phyloP scores from a whole-genome alignment of 2,888 invertebrate species.

The Kuschelorhynchus macadamiae region DNA sequence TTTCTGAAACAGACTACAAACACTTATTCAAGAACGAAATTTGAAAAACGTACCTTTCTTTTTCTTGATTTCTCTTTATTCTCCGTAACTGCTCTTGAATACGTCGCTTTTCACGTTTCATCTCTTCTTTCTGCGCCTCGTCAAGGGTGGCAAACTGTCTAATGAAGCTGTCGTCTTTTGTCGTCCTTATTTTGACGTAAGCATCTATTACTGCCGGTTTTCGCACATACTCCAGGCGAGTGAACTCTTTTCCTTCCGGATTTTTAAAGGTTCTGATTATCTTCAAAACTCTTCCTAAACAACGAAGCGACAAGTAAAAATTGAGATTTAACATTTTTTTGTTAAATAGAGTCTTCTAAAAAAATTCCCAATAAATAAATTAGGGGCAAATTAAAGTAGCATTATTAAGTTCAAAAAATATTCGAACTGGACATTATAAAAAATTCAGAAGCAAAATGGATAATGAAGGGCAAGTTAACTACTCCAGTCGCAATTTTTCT shows the following conservation, averaged over 20 bases:
- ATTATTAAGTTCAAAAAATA: too few relatives aligned
- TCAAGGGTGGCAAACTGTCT: slow-evolving; percentile 96
- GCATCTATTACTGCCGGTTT: slow-evolving; percentile 97
- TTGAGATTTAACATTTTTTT: too few relatives aligned
- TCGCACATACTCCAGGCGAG: slow-evolving; percentile 92
- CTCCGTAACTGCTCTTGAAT: slow-evolving; percentile 96
- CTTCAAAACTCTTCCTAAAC: slow-evolving; percentile 79
- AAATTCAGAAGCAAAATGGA: too few relatives aligned
- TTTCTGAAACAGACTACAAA: too few relatives aligned
- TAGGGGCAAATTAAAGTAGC: too few relatives aligned
- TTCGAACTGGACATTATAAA: too few relatives aligned
- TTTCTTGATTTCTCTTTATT: slow-evolving; percentile 94
- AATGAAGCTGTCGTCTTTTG: slow-evolving; percentile 93
- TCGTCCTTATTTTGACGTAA: slow-evolving; percentile 95
- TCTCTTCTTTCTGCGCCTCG: slow-evolving; percentile 98
- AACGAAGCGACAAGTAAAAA: neutral
- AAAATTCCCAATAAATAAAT: too few relatives aligned
- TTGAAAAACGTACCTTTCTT: slow-evolving; percentile 74
- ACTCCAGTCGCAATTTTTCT: too few relatives aligned
- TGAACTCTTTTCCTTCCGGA: slow-evolving; percentile 90
- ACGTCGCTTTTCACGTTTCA: slow-evolving; percentile 96
- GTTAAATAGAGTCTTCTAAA: too few relatives aligned
- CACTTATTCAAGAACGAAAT: too few relatives aligned
- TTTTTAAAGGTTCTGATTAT: slow-evolving; percentile 94
- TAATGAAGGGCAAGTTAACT: too few relatives aligned